Evolutionary conservation across 1,140 invertebrate species (phyloP).

Genomic region (Procambarus virginalis): DNA sequence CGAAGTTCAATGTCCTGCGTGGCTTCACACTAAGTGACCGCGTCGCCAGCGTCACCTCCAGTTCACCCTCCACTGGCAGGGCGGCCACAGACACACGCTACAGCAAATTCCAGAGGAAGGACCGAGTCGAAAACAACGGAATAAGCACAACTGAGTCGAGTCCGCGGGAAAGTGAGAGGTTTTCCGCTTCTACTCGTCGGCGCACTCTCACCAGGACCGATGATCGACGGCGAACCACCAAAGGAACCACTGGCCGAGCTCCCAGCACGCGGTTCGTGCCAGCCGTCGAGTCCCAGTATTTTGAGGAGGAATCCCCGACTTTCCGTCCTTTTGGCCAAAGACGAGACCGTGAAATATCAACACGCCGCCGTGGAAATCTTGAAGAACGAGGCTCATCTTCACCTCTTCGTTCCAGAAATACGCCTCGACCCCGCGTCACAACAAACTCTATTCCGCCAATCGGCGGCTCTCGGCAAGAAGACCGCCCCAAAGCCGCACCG

Average conservation of each 20-base stretch:
- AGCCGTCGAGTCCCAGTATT: constrained; percentile 42
- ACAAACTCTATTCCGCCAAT: background rate
- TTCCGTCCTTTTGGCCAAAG: constrained; percentile 57
- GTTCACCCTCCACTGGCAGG: constrained; percentile 38
- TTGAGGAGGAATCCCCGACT: constrained; percentile 16
- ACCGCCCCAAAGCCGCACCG: constrained; percentile 18
- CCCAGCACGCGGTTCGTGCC: constrained; percentile 47
- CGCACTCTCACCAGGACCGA: constrained; percentile 46
- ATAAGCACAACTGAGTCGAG: constrained; percentile 51
- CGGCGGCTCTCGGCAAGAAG: background rate
- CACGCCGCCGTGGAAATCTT: constrained; percentile 25
- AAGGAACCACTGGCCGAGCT: constrained; percentile 4
- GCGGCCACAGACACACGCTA: constrained; percentile 66
- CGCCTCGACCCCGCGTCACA: background rate
- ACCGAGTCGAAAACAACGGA: constrained; percentile 62
- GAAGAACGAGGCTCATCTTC: background rate
- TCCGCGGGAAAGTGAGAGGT: constrained; percentile 57
- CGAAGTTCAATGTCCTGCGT: constrained; percentile 68
- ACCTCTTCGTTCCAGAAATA: constrained; percentile 12
- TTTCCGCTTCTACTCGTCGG: constrained; percentile 58
- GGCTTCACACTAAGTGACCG: constrained; percentile 67
- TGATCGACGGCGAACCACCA: constrained; percentile 13
- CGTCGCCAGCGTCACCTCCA: constrained; percentile 14
- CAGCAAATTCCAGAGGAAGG: constrained; percentile 66
- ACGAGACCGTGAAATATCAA: constrained; percentile 46